Percentiles rank a stretch among this genome's conserved stretches.
Evolutionary conservation across 1,140 invertebrate genomes (phyloP).

Genomic region (Euura saliciscinereae): DNA sequence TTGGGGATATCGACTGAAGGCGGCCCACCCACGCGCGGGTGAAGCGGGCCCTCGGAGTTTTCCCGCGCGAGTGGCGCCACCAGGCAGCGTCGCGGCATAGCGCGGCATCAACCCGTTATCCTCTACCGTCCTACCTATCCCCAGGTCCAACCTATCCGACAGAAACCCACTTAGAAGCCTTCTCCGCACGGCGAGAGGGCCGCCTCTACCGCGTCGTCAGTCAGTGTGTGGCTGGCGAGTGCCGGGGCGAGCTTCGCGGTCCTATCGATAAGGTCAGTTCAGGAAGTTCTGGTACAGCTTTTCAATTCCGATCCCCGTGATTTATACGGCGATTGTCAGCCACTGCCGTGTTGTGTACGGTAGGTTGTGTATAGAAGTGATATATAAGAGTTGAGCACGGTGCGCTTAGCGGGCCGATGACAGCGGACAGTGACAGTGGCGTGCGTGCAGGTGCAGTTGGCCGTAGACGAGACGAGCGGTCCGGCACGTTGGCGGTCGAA

Average conservation of each 20-base stretch:
- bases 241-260: no score
- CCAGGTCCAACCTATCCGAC: slow-evolving; percentile 32
- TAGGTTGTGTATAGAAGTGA: no score
- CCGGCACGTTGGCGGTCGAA: not conserved
- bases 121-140: slow-evolving; percentile 30
- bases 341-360: no score
- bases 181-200: slow-evolving; percentile 25
- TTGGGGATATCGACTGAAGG: slow-evolving; percentile 4
- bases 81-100: slow-evolving; percentile 40
- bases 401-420: slow-evolving; percentile 3
- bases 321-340: no score
- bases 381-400: no score
- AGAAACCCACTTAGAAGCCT: slow-evolving; percentile 34
- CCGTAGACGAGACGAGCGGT: not conserved
- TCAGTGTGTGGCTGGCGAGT: slow-evolving; percentile 2
- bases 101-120: slow-evolving; percentile 30
- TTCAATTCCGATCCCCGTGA: no score
- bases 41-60: slow-evolving; percentile 1
- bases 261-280: no score
- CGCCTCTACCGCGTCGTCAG: no score
- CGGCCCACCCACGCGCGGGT: not conserved
- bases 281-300: no score
- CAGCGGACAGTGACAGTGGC: slow-evolving; percentile 3
- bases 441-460: not conserved
- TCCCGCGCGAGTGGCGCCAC: slow-evolving; percentile 40